These are phyloP conservation scores for Notarius quadriscutis DNA, from an alignment of 2,113 vertebrate genomes.

Conservation along the genomic window DNA sequence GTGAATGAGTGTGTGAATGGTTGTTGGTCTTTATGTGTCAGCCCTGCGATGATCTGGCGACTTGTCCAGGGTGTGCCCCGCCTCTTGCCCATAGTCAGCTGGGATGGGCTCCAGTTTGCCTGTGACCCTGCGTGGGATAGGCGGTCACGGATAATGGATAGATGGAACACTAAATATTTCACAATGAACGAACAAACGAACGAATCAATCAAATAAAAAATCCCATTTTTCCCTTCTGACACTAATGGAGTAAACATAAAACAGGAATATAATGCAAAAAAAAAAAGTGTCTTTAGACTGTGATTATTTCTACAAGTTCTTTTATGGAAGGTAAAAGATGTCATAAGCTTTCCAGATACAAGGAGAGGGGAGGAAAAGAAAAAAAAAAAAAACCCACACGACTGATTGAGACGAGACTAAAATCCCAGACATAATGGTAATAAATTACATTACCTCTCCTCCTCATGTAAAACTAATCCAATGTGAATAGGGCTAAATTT, in stretches of 20 bases:
- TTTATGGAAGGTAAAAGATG: not conserved
- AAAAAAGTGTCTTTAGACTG: not conserved
- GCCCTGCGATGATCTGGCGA: too few species aligned
- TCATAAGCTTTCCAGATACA: not conserved
- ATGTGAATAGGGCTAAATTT: not conserved
- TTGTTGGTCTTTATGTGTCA: too few species aligned
- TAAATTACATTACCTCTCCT: not conserved
- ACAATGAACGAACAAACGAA: too few species aligned
- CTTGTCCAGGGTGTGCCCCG: too few species aligned
- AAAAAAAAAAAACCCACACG: not conserved
- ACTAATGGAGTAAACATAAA: not conserved
- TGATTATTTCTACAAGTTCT: not conserved
- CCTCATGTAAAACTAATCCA: not conserved
- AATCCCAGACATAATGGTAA: not conserved
- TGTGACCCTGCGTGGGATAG: too few species aligned
- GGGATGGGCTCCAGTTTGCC: too few species aligned
- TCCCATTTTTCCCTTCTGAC: not conserved
- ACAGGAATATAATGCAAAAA: not conserved
- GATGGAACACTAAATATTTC: not conserved
- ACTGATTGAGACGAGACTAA: not conserved
- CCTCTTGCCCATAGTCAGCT: too few species aligned
- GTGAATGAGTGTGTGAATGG: too few species aligned
- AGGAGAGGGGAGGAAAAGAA: not conserved
- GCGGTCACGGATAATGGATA: too few species aligned
- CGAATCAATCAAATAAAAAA: not conserved